Base-by-base conservation (phyloP, 2,113 vertebrate species). In the Pachycephala philippinensis region DNA sequence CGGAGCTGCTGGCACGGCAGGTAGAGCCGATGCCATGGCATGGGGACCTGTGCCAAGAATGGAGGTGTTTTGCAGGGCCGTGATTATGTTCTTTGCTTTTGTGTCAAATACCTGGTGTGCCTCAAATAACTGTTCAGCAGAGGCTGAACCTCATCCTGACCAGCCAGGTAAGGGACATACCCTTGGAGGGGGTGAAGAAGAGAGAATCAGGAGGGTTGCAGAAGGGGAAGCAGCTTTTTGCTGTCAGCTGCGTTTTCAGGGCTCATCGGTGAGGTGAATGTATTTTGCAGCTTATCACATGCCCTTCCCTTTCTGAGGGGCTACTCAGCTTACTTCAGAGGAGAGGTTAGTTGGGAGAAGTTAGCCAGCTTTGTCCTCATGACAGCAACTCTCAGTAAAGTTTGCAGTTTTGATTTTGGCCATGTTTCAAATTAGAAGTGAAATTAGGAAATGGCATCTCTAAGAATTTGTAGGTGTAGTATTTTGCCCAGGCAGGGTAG, bases 1-100 rank as follows among this genome's bases (percentile, higher is more conserved):
- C 0, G 1, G 53, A 31, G 59, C 65, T 57, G 71, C 53, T 35
- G 53, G 24, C 16, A 1, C 4, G 45, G 56, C 3, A 2, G 31
- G 39, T 9, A 17, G 35, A 39, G 82, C 42, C 0, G 1, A 17
- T 52, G 53, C 19, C 3, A 0, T 1, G 7, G 31, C 13, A 1
- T 6, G 18, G 52, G 45, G 27, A 30, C 40, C 40, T 37, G 72
- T 3, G 4, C 70, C 0, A 3, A 33, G 40, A 45, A 9, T 23
- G 35, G 31, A 28, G 63, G 52, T 26, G 52, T 39, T 23, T 21
- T 3, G 0, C 4, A 5, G 61, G 35, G 15, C 47, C 2, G 2
- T 2, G 4, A 19, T 71, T 42, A 17, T 1, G 0, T 83, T 64
- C 47, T 78, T 68, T 42, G 31, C 19, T 54, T 61, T 35, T 79